Conservation (phyloP, 1,140 invertebrate genomes). For the Pissodes strobi region DNA sequence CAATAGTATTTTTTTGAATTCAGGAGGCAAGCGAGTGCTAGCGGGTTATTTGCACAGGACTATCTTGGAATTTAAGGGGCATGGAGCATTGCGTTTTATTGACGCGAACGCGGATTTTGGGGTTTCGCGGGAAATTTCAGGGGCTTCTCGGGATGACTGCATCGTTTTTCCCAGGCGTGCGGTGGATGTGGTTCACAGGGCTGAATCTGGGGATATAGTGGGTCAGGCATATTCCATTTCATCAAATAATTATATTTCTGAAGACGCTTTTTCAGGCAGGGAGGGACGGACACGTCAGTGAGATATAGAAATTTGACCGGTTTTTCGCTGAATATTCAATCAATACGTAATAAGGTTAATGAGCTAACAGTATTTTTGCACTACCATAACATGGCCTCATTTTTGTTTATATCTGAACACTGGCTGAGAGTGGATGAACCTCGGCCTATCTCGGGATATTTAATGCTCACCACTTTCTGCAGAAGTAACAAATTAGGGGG, state of each 20-base stretch:
- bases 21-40: no score
- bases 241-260: neutral
- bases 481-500: neutral
- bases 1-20: no score
- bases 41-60: no score
- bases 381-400: no score
- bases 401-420: no score
- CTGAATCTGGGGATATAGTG: neutral
- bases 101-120: neutral
- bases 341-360: no score
- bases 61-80: neutral
- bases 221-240: neutral
- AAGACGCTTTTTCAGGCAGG: neutral
- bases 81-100: no score
- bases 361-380: no score
- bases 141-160: neutral
- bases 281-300: neutral
- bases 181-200: neutral
- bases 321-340: no score
- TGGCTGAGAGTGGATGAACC: no score
- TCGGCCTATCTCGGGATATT: neutral
- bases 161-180: neutral
- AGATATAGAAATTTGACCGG: no score
- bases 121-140: neutral
- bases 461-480: neutral